Evolutionary conservation across 2,797 vertebrate species (phyloP).

Genomic region (Fratercula arctica): DNA sequence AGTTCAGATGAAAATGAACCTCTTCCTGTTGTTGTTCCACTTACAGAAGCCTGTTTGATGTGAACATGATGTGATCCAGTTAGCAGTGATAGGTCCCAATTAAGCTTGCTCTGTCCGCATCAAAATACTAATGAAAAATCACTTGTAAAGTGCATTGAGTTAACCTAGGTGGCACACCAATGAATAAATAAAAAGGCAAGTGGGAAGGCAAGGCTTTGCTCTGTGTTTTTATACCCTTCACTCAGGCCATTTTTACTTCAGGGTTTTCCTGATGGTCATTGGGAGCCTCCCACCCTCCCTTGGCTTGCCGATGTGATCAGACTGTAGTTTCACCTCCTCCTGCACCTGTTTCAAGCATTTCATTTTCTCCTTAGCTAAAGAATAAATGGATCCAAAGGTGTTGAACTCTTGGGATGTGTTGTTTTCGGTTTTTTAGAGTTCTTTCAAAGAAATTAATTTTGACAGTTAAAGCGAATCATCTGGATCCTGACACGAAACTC

Average conservation of each 20-base stretch:
- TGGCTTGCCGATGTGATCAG: background rate
- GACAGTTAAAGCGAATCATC: background rate
- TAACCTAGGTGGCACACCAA: rapidly evolving
- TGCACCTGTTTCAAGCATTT: background rate
- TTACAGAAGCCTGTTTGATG: background rate
- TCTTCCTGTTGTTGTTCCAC: background rate
- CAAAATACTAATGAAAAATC: background rate
- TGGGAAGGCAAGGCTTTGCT: background rate
- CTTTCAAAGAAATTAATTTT: background rate
- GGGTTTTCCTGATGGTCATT: background rate
- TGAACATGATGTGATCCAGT: background rate
- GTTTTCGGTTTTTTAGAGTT: background rate
- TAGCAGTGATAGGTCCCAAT: background rate
- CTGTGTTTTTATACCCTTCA: background rate
- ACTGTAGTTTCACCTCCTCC: background rate
- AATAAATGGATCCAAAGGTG: background rate
- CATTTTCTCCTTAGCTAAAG: background rate
- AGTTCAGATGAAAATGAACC: background rate
- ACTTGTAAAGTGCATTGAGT: background rate
- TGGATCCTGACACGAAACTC: background rate
- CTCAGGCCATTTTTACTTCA: background rate
- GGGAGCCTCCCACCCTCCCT: background rate
- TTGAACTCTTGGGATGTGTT: background rate
- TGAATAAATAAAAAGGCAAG: background rate
- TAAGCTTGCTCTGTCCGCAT: background rate